Evolutionary conservation across 2,888 invertebrate genomes (phyloP).

Genomic region (Callosobruchus maculatus): DNA sequence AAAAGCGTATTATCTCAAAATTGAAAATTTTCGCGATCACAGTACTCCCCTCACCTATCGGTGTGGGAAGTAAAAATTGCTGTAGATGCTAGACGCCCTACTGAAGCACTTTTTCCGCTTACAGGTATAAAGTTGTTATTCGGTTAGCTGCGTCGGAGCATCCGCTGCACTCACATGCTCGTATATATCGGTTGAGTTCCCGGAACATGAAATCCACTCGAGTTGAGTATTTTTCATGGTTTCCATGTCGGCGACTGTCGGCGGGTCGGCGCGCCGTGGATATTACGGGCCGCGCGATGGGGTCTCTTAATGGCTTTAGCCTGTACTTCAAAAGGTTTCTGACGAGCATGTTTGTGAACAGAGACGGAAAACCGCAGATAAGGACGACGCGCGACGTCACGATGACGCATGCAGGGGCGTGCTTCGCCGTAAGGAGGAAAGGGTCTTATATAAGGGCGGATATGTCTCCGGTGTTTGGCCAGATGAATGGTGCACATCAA

Average conservation of each 20-base stretch:
- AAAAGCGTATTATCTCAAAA: too few species aligned
- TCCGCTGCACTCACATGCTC: neutral
- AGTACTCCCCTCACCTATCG: too few species aligned
- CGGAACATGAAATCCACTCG: constrained; percentile 43
- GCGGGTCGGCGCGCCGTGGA: constrained; percentile 33
- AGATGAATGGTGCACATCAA: too few species aligned
- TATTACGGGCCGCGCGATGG: constrained; percentile 40
- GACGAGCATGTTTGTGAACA: constrained; percentile 32
- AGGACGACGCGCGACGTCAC: constrained; percentile 8
- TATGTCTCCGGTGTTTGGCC: too few species aligned
- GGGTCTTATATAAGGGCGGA: too few species aligned
- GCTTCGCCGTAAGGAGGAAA: neutral
- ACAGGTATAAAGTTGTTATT: neutral
- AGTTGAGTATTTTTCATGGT: constrained; percentile 43
- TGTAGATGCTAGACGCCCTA: too few species aligned
- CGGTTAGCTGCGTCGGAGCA: neutral
- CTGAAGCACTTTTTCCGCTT: neutral
- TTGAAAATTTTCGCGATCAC: too few species aligned
- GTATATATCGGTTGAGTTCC: constrained; percentile 27
- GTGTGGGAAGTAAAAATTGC: too few species aligned
- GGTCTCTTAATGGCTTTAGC: constrained; percentile 43
- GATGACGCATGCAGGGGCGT: neutral
- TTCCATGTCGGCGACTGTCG: constrained; percentile 19
- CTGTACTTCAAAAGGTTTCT: constrained; percentile 41
- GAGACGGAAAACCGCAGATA: constrained; percentile 17